Conservation (phyloP, 1,140 invertebrate genomes). For the Chironomus striatipennis region DNA sequence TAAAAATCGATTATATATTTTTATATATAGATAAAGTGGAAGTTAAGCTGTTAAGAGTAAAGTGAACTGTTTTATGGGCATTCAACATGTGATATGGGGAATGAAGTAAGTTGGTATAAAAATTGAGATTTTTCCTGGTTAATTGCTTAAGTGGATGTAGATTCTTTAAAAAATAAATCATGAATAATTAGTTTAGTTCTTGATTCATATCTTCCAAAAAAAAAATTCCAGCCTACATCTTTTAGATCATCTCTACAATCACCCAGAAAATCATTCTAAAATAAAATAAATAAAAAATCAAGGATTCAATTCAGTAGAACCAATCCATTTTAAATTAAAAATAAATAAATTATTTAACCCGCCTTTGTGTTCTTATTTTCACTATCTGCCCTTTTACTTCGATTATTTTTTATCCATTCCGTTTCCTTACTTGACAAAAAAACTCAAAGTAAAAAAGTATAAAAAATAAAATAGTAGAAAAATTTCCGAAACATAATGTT, state of each 20-base stretch:
- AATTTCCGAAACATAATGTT: background rate
- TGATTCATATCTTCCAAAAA: no score
- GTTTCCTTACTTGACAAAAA: background rate
- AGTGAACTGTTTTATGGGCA: background rate
- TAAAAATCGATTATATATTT: no score
- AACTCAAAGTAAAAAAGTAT: background rate
- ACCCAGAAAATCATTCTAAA: no score
- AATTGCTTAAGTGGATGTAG: no score
- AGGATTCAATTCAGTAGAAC: background rate
- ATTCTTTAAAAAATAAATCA: no score
- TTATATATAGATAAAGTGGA: no score
- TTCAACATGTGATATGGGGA: background rate
- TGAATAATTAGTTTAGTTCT: no score
- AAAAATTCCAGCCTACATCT: no score
- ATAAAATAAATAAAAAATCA: background rate
- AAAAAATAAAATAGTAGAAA: background rate
- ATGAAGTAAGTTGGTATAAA: background rate
- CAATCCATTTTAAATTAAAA: background rate
- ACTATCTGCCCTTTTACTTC: background rate
- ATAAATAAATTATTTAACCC: slow-evolving; percentile 4
- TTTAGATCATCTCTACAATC: no score
- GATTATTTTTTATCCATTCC: background rate
- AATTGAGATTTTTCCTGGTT: no score
- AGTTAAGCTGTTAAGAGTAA: background rate
- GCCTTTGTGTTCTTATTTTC: background rate